Evolutionary conservation across 2,113 vertebrate genomes (phyloP).

Genomic region (Piaya cayana): DNA sequence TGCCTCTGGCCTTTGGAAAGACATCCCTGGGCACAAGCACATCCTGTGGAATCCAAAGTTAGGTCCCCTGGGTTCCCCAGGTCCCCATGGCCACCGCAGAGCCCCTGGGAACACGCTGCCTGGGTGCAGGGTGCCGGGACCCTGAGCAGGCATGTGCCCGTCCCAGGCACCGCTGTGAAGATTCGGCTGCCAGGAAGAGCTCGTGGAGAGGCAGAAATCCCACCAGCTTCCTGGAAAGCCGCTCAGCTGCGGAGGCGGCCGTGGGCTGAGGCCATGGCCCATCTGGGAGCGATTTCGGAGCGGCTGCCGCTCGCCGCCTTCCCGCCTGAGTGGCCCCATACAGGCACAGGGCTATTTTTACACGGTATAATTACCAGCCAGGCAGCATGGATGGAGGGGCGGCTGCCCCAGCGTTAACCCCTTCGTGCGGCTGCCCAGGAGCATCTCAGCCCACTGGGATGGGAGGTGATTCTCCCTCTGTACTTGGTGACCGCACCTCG

Average conservation of each 20-base stretch:
- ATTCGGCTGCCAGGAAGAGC: background rate
- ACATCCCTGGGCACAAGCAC: background rate
- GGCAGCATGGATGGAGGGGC: background rate
- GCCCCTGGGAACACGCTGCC: fast-evolving
- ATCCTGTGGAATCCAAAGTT: background rate
- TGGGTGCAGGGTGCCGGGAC: no score
- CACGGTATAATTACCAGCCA: constrained; percentile 60
- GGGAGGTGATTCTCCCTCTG: no score
- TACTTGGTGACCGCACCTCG: no score
- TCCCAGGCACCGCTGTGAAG: background rate
- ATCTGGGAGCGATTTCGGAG: constrained; percentile 73
- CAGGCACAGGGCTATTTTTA: constrained; percentile 64
- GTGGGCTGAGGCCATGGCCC: background rate
- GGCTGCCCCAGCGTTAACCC: background rate
- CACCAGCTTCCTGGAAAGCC: background rate
- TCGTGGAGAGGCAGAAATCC: background rate
- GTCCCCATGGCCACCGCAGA: background rate
- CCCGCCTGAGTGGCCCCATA: background rate
- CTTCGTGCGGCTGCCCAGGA: background rate
- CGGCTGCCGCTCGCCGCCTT: background rate
- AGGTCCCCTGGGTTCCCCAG: background rate
- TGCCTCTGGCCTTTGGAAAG: background rate
- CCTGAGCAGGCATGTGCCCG: fast-evolving
- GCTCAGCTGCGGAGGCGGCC: background rate
- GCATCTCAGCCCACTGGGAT: background rate